Conservation (phyloP, 2,888 invertebrate species). For the Dryomyza anilis region DNA sequence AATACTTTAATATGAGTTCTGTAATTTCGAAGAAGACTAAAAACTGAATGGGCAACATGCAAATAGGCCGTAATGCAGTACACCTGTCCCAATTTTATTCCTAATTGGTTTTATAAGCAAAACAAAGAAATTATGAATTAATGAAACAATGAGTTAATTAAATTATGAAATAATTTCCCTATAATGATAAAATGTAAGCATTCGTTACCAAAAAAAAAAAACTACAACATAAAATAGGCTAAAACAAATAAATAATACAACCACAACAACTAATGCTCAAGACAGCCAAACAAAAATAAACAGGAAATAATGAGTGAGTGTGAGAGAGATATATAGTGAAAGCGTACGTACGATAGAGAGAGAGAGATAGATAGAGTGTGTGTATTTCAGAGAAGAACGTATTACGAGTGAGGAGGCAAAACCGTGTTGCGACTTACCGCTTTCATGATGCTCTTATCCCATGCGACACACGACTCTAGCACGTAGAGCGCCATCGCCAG, state of each 20-base stretch:
- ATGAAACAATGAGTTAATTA: too few relatives aligned
- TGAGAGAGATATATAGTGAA: background rate
- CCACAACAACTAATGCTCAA: slow-evolving; percentile 25
- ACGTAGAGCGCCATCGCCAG: slow-evolving; percentile 88
- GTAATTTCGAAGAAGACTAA: too few relatives aligned
- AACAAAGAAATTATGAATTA: background rate
- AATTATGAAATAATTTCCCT: background rate
- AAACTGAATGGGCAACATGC: too few relatives aligned
- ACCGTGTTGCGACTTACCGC: slow-evolving; percentile 75
- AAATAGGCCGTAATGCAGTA: too few relatives aligned
- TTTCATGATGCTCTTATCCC: slow-evolving; percentile 99
- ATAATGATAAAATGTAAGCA: too few relatives aligned
- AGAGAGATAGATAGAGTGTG: slow-evolving; percentile 1
- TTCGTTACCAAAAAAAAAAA: too few relatives aligned
- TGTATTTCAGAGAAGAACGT: background rate
- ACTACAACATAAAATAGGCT: too few relatives aligned
- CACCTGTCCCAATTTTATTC: too few relatives aligned
- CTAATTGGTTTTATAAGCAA: too few relatives aligned
- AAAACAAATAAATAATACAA: slow-evolving; percentile 19
- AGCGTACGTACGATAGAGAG: background rate
- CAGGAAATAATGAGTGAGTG: background rate
- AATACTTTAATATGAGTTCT: too few relatives aligned
- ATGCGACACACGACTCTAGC: slow-evolving; percentile 90
- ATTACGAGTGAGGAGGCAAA: background rate
- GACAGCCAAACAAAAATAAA: background rate